Percentiles rank a stretch among this genome's conserved stretches.
Evolutionary conservation across 2,113 vertebrate species (phyloP).

Genomic region (Arvicanthis niloticus): DNA sequence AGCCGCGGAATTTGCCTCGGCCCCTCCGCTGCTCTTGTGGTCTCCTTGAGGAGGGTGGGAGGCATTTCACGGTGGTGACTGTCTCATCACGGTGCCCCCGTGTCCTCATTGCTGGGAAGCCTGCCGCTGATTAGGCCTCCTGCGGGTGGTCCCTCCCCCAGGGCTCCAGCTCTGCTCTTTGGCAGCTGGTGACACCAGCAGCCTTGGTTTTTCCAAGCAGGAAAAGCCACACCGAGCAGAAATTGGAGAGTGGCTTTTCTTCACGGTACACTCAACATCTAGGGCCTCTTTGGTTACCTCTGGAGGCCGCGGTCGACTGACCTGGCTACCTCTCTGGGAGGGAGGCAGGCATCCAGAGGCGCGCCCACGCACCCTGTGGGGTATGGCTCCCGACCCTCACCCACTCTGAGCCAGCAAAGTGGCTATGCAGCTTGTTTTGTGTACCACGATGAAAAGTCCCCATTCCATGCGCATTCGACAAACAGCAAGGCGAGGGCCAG

Average conservation of each 20-base stretch:
- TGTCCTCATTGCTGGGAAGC: conserved; percentile 33
- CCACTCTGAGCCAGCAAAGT: background rate
- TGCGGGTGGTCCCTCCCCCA: conserved; percentile 61
- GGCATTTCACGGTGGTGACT: conserved; percentile 53
- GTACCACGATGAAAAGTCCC: background rate
- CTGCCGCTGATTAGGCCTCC: conserved; percentile 65
- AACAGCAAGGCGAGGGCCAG: background rate
- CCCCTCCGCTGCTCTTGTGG: background rate
- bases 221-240: conserved; percentile 35
- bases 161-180: conserved; percentile 1
- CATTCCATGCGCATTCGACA: background rate
- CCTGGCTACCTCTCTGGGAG: background rate
- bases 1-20: background rate
- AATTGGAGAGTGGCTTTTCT: conserved; percentile 50
- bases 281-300: background rate
- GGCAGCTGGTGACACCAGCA: conserved; percentile 19
- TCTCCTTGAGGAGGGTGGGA: background rate
- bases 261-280: background rate
- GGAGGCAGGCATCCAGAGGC: background rate
- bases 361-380: accelerated
- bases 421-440: background rate
- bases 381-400: background rate
- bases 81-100: background rate
- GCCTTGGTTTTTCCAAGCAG: conserved; percentile 59
- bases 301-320: background rate